Conservation (phyloP, 1,140 invertebrate genomes). For the Camponotus floridanus region DNA sequence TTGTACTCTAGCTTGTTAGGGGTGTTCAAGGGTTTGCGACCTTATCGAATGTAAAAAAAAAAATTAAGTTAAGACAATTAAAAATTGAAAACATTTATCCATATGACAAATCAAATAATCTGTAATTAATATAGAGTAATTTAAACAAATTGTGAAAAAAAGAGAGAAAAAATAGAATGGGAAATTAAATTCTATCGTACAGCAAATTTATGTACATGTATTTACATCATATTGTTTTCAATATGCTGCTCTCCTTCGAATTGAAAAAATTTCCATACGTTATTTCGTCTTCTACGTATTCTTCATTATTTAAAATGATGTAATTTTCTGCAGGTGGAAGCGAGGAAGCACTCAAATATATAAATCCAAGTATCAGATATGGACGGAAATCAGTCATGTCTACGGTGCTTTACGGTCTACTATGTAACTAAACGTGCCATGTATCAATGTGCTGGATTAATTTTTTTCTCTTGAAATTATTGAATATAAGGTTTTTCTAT, state of each 20-base stretch:
- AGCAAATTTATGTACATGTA: background rate
- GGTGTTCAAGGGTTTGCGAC: constrained; percentile 85
- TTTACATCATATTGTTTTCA: background rate
- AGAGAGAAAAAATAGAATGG: too few relatives aligned
- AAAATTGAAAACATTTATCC: background rate
- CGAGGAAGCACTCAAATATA: constrained; percentile 18
- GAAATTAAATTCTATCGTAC: background rate
- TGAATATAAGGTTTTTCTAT: background rate
- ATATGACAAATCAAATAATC: background rate
- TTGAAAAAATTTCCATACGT: background rate
- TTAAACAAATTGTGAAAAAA: background rate
- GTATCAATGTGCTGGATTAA: constrained; percentile 28
- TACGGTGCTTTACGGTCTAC: background rate
- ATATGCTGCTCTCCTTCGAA: constrained; percentile 16
- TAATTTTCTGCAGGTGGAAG: background rate
- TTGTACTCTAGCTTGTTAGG: constrained; percentile 87
- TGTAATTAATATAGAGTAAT: background rate
- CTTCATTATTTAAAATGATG: background rate
- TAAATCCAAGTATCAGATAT: background rate
- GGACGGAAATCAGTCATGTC: constrained; percentile 3
- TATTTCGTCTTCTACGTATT: background rate
- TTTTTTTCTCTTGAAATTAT: background rate
- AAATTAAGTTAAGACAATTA: constrained; percentile 14
- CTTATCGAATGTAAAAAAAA: constrained; percentile 68
- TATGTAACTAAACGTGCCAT: background rate